phyloP scores from a whole-genome alignment of 30 jellyfish, hydroid and myxozoan species.

The Chrysaora quinquecirrha region DNA sequence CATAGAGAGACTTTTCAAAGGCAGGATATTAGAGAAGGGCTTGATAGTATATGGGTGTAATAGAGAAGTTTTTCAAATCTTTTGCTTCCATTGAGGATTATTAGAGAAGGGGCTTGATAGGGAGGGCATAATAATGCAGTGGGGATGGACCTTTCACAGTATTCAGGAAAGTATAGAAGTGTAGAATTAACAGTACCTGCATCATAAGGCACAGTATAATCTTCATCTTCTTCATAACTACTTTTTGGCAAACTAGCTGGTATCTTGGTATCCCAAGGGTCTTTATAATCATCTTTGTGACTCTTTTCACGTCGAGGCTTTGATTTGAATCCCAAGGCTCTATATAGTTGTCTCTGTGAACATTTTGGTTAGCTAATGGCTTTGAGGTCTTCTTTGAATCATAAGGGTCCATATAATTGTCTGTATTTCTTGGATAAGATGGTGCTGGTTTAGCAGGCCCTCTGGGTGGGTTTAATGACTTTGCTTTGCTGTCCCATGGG shows the following conservation, averaged over 20 bases:
- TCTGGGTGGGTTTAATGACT: neutral
- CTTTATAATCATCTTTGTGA: conserved; percentile 81
- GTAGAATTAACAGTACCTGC: conserved; percentile 71
- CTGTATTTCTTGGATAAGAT: conserved; percentile 24
- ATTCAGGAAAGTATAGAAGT: conserved; percentile 9
- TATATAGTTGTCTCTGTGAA: conserved; percentile 67
- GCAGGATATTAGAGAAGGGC: too few relatives aligned
- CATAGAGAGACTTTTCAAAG: too few relatives aligned
- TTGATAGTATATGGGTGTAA: too few relatives aligned
- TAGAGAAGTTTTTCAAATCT: too few relatives aligned
- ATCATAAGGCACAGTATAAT: conserved; percentile 92
- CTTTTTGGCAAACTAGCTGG: conserved; percentile 84
- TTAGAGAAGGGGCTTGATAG: neutral
- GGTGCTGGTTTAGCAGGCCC: conserved; percentile 6
- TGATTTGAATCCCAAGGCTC: conserved; percentile 95
- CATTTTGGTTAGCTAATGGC: conserved; percentile 1
- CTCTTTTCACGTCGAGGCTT: conserved; percentile 56
- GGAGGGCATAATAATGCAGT: neutral
- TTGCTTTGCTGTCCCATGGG: conserved; percentile 88
- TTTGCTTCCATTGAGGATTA: too few relatives aligned
- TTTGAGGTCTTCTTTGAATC: conserved; percentile 35
- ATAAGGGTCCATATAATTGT: conserved; percentile 64
- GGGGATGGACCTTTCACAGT: neutral
- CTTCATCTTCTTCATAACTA: conserved; percentile 84
- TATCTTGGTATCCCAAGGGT: conserved; percentile 89